Base-by-base conservation (phyloP, 2,797 vertebrate species). In the Chelidonichthys spinosus region DNA sequence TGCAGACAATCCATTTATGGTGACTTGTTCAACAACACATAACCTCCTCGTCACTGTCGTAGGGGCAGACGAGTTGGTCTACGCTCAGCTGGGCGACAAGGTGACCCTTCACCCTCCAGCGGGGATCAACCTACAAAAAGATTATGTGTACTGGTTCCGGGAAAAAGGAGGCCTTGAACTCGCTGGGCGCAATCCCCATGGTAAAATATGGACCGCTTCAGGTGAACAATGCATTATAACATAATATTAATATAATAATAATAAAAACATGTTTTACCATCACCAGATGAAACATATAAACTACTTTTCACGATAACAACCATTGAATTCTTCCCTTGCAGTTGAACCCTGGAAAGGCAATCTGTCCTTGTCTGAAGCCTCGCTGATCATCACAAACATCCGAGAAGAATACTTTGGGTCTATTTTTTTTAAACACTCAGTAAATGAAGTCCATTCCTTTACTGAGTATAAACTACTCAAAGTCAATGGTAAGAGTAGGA, bases 191-290 rank as follows among this genome's bases (percentile, higher is more conserved):
- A 85, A 82, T 64, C 0, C 0, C 11, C 0, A 40, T 0, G 0
- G 44, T 0, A 35, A 61, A 33, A 2, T 0, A 0, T 0, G 0
- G 0, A 0, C 0, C 1, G 0, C 0, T 5, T 0, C 0, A 10
- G 52, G 86, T 88, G 35, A 81, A 40, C 4, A 17, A 3, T 25
- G n/a, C 14, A 7, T 17, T 36, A 2, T 25, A 25, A 25, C 25
- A 67, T 44, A 1, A 40, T 25, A 25, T 1, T 25, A 25, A 25
- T 25, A 25, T 32, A 2, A 67, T 44, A 1, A 40, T 25, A 25
- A 25, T 25, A 25, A 25, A 25, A 25, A 25, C 4, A 36, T 58
- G 11, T 46, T 47, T 17, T 36, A 15, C 2, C 1, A 44, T 46
- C 33, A 68, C 44, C 4, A 4, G 3, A 5, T 60, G 2, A 46